Evolutionary conservation across 2,113 vertebrate genomes (phyloP), one percentile per base, ranked within the genome.

Genomic region (Zosterops borbonicus): DNA sequence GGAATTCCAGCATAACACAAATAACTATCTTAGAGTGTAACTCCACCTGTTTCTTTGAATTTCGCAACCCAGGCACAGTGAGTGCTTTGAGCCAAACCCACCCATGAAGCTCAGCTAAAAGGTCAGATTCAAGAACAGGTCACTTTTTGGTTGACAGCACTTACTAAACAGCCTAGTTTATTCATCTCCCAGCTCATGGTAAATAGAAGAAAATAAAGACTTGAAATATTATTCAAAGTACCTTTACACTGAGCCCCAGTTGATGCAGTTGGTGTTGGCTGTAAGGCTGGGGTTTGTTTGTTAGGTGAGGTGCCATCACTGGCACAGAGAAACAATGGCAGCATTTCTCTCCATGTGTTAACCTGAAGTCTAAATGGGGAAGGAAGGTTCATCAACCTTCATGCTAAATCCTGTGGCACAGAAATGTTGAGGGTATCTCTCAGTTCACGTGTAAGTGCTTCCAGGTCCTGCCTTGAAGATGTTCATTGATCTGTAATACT

Each of bases 341-440:
- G 56, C 65, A 12, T 74, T 71, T 37, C n/a, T 52, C 37, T 60
- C n/a, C 0, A 0, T 29, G 35, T 28, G 37, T 24, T 70, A 59
- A 49, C 14, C 17, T 39, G 17, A 49, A 52, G n/a, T 50, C 56
- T 47, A 68, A 69, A 70, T 1, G 1, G n/a, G n/a, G 7, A 50
- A 17, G 7, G 27, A 53, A n/a, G 11, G 33, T 53, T 60, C 35
- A 71, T 15, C 97, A 97, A 97, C 96, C 95, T 98, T 97, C 80
- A 97, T 8, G 29, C 97, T 98, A 95, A 98, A 98, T 78, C 97
- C 97, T 41, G 92, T 94, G n/a, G 97, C 95, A 47, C 94, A 98
- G 92, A 97, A 98, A 7, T 58, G 37, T 9, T 97, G 95, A 5
- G 97, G 97, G 62, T 97, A 98, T 95, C 97, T 97, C 94, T 98